phyloP scores from a whole-genome alignment of 2,113 vertebrate species.

The Xenotilapia flavipinnis region DNA sequence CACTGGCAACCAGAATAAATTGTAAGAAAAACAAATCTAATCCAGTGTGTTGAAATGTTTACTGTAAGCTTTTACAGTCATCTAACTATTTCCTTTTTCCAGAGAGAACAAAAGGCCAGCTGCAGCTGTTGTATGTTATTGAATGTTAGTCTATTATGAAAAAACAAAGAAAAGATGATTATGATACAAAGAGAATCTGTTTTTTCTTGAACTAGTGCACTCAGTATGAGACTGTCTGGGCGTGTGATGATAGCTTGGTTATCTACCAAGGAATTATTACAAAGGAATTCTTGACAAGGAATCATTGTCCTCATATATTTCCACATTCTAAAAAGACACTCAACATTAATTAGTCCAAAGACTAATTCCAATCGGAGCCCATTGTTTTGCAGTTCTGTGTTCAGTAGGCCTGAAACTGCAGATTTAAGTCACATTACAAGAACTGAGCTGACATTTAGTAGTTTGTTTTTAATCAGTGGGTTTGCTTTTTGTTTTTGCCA shows the following conservation, averaged over 20 bases:
- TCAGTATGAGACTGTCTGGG: not conserved
- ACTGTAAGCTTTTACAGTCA: not conserved
- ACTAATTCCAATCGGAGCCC: not conserved
- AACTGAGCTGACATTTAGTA: not conserved
- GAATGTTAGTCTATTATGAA: not conserved
- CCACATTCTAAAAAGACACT: not conserved
- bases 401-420: not conserved
- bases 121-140: not conserved
- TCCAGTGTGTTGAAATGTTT: slow-evolving; percentile 16
- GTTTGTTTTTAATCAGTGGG: not conserved
- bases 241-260: not conserved
- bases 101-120: not conserved
- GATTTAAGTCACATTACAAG: not conserved
- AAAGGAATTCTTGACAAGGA: not conserved
- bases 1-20: not conserved
- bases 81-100: not conserved
- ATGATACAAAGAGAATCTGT: not conserved
- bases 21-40: not conserved
- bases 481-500: fast-evolving
- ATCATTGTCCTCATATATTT: not conserved
- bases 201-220: not conserved
- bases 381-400: not conserved
- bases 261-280: not conserved
- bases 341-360: not conserved
- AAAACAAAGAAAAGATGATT: not conserved